phyloP scores from a whole-genome alignment of 2,113 vertebrate species.

The Centrocercus urophasianus region DNA sequence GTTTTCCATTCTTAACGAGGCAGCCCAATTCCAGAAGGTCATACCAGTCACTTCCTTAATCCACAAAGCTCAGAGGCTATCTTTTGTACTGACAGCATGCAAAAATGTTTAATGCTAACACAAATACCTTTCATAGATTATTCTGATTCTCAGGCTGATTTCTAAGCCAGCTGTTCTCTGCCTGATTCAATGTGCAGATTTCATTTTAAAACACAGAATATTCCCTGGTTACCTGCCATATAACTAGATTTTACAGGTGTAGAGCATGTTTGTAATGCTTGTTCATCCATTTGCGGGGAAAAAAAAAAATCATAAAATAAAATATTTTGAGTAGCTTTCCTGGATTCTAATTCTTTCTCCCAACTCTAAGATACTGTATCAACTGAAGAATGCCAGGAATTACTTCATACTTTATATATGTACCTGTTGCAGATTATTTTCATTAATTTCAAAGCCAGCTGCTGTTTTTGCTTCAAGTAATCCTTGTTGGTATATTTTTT shows the following conservation, averaged over 20 bases:
- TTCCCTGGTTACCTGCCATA: conserved; percentile 77
- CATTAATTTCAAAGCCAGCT: conserved; percentile 80
- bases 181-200: conserved; percentile 80
- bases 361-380: conserved; percentile 74
- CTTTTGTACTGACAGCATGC: conserved; percentile 55
- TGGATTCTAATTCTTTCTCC: conserved; percentile 68
- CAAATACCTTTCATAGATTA: conserved; percentile 77
- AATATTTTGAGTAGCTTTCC: conserved; percentile 72
- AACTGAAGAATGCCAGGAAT: conserved; percentile 78
- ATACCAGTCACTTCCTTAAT: conserved; percentile 23
- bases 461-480: conserved; percentile 64
- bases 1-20: conserved; percentile 26
- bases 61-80: conserved; percentile 50
- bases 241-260: conserved; percentile 80
- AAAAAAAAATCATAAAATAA: conserved; percentile 72
- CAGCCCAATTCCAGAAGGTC: conserved; percentile 40
- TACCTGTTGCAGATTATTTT: conserved; percentile 79
- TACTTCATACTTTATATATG: conserved; percentile 76
- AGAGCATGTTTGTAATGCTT: conserved; percentile 73
- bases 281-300: conserved; percentile 70
- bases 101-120: conserved; percentile 76
- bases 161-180: conserved; percentile 78
- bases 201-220: conserved; percentile 73
- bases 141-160: conserved; percentile 74
- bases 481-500: not conserved